These are phyloP conservation scores for Lemur catta DNA, from an alignment of 2,797 vertebrate genomes.

Conservation along the genomic window DNA sequence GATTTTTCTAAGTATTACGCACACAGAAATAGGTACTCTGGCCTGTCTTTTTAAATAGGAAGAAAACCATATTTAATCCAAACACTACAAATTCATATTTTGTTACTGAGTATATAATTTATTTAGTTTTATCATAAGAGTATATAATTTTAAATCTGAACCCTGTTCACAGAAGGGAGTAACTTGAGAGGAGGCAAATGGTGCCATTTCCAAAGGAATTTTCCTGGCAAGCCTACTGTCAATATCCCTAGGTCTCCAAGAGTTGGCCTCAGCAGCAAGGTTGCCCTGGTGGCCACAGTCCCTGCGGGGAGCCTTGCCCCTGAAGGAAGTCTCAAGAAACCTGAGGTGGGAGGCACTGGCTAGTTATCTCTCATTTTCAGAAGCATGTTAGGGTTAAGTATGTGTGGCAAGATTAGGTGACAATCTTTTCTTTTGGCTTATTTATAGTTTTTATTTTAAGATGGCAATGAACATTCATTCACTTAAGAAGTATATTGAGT, in stretches of 20 bases:
- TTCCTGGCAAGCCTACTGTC: background rate
- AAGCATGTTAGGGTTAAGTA: background rate
- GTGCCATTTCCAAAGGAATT: background rate
- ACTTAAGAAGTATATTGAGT: background rate
- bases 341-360: background rate
- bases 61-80: background rate
- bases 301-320: too few species aligned
- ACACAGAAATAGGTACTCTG: background rate
- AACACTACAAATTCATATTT: background rate
- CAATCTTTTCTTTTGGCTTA: background rate
- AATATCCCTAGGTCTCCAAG: background rate
- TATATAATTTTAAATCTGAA: background rate
- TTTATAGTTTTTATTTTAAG: background rate
- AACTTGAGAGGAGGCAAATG: background rate
- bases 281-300: too few species aligned
- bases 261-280: background rate
- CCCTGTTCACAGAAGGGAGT: background rate
- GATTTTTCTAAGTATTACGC: background rate
- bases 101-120: background rate
- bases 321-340: background rate
- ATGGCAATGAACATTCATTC: background rate
- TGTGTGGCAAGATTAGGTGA: background rate
- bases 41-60: background rate
- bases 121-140: too few species aligned
- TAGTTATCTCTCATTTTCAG: background rate